These are phyloP conservation scores for Proisotoma minuta DNA, from an alignment of 2,888 invertebrate genomes.

Conservation along the genomic window DNA sequence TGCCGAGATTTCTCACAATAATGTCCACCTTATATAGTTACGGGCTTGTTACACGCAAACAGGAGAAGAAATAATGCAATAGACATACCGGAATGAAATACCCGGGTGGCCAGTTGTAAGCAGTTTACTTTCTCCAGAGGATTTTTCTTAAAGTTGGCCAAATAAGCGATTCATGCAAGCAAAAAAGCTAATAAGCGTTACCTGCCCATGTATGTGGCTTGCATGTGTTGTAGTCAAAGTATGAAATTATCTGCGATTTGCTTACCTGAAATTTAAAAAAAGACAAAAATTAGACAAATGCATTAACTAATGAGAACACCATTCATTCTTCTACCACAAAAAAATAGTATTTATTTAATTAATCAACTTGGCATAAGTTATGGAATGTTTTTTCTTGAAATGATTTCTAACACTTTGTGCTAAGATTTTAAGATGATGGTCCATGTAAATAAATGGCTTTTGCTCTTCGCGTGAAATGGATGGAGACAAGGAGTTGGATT, in stretches of 20 bases:
- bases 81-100: too few relatives aligned
- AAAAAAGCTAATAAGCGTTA: background rate
- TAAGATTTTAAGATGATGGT: too few relatives aligned
- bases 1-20: conserved; percentile 1
- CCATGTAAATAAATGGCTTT: too few relatives aligned
- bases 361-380: too few relatives aligned
- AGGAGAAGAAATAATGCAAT: background rate
- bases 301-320: background rate
- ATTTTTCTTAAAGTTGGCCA: background rate
- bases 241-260: background rate
- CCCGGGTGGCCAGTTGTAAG: background rate
- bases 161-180: background rate
- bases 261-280: background rate
- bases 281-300: background rate
- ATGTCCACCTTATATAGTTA: too few relatives aligned
- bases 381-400: too few relatives aligned
- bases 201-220: background rate
- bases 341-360: too few relatives aligned
- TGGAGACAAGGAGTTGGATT: too few relatives aligned
- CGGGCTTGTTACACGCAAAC: too few relatives aligned
- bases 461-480: too few relatives aligned
- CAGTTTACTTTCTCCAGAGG: background rate
- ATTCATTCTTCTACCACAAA: too few relatives aligned
- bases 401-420: too few relatives aligned
- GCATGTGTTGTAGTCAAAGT: background rate